phyloP scores from a whole-genome alignment of 2,113 vertebrate genomes.

The Lathamus discolor region DNA sequence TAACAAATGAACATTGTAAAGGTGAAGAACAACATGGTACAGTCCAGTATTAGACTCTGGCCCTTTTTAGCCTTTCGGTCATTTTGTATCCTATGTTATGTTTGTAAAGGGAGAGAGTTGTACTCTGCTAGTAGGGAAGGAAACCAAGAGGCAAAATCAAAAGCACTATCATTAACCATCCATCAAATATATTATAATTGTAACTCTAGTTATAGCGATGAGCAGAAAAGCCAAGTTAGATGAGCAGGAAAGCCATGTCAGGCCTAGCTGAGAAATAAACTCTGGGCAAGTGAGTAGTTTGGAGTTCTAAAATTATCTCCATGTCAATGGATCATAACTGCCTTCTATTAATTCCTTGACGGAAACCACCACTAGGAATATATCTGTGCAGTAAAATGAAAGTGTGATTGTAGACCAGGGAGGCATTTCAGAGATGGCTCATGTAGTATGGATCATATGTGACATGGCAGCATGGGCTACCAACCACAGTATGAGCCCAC shows the following conservation, averaged over 20 bases:
- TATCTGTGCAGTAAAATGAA: not conserved
- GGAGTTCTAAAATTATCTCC: not conserved
- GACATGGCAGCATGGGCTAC: not conserved
- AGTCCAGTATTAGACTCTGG: not conserved
- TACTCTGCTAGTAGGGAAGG: not conserved
- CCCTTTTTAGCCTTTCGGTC: not conserved
- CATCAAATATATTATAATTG: not conserved
- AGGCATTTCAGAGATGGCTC: not conserved
- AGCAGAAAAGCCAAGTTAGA: not conserved
- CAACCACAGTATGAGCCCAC: not conserved
- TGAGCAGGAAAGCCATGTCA: not conserved
- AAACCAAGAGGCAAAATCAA: not conserved
- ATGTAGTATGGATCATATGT: not conserved
- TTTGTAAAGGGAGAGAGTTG: not conserved
- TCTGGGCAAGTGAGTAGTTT: not conserved
- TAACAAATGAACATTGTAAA: not conserved
- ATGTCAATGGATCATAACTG: not conserved
- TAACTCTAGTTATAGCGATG: fast-evolving
- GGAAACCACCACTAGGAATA: not conserved
- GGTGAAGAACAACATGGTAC: not conserved
- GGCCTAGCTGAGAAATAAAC: not conserved
- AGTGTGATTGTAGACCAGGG: not conserved
- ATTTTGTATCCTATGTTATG: not conserved
- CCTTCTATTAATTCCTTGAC: not conserved
- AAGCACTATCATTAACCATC: not conserved